phyloP scores from a whole-genome alignment of 35 echinoderm and acorn worm species.

The Hemicentrotus pulcherrimus region DNA sequence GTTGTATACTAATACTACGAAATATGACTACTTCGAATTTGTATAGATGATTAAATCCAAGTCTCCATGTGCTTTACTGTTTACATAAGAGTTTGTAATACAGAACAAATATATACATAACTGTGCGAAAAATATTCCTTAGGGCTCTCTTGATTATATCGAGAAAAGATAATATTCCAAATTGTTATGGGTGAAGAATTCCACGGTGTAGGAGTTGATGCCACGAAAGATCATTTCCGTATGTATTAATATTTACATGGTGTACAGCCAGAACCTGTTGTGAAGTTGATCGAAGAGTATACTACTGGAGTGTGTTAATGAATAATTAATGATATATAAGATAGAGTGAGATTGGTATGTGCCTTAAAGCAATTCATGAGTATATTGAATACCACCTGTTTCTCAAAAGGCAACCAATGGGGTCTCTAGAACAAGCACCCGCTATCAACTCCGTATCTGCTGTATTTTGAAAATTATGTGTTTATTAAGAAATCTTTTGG shows the following conservation, averaged over 20 bases:
- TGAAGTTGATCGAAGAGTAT: neutral
- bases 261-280: neutral
- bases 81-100: too few species aligned
- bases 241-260: neutral
- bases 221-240: neutral
- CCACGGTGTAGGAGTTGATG: neutral
- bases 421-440: neutral
- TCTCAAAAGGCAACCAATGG: neutral
- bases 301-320: neutral
- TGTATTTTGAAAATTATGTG: too few species aligned
- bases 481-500: too few species aligned
- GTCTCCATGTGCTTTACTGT: too few species aligned
- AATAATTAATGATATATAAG: neutral
- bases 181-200: slow-evolving; percentile 15
- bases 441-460: slow-evolving; percentile 14
- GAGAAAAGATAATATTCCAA: neutral
- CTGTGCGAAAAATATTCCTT: neutral
- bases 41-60: too few species aligned
- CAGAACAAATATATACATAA: too few species aligned
- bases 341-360: neutral
- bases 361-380: neutral
- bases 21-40: too few species aligned
- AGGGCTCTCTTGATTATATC: neutral
- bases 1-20: too few species aligned
- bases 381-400: neutral